Evolutionary conservation across 2,113 vertebrate species (phyloP).

Genomic region (Noturus placidus): DNA sequence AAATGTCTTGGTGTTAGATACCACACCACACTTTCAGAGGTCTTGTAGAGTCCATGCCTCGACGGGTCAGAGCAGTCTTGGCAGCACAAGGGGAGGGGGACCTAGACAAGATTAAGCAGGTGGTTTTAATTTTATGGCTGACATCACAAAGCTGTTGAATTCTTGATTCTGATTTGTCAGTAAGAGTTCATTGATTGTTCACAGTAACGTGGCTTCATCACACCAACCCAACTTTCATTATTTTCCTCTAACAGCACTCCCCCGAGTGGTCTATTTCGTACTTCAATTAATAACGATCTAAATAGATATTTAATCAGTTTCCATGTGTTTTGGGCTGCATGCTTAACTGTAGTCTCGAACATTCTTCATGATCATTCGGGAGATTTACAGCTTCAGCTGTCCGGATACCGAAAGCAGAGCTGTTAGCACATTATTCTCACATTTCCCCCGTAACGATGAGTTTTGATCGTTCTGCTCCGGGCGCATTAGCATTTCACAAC

Average conservation of each 20-base stretch:
- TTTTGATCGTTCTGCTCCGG: neutral
- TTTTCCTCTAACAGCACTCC: neutral
- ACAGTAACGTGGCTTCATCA: neutral
- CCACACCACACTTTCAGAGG: neutral
- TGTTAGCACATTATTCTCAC: neutral
- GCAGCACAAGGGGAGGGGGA: too few species aligned
- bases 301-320: neutral
- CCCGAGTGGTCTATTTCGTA: neutral
- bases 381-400: conserved; percentile 21
- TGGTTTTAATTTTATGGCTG: too few species aligned
- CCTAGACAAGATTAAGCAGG: too few species aligned
- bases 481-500: neutral
- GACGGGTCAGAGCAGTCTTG: too few species aligned
- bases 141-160: neutral
- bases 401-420: neutral
- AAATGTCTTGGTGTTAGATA: too few species aligned
- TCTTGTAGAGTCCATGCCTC: too few species aligned
- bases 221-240: neutral
- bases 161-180: neutral
- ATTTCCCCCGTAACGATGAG: neutral
- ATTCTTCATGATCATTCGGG: neutral
- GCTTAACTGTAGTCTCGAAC: neutral
- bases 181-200: neutral
- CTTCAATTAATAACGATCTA: neutral
- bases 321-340: neutral